Evolutionary conservation across 2,888 invertebrate genomes (phyloP).

Genomic region (Dryadula phaetusa): DNA sequence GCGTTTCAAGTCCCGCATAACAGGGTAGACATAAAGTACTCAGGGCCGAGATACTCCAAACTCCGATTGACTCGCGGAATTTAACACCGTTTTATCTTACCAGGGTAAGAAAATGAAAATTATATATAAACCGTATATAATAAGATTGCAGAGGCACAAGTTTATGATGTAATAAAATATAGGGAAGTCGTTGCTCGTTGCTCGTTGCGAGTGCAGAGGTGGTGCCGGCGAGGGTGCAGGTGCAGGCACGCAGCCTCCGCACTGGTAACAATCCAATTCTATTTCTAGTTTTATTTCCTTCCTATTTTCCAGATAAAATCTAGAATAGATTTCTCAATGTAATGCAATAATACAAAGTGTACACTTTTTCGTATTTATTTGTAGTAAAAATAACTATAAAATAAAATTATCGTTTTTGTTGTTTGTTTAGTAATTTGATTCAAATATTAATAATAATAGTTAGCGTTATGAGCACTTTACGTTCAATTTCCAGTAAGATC

Average conservation of each 20-base stretch:
- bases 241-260: neutral
- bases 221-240: neutral
- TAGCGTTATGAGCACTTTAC: no score
- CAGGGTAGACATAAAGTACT: no score
- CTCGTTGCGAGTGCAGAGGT: neutral
- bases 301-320: conserved; percentile 1
- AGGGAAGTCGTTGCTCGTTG: no score
- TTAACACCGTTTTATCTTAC: no score
- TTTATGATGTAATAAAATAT: conserved; percentile 11
- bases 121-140: neutral
- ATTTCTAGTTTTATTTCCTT: neutral
- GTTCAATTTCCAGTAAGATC: no score
- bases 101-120: no score
- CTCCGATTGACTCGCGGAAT: no score
- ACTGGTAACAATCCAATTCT: neutral
- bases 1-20: no score
- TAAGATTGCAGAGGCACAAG: neutral
- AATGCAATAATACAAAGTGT: neutral
- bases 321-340: neutral
- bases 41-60: no score
- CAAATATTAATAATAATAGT: no score
- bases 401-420: no score
- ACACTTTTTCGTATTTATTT: neutral
- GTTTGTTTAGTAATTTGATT: no score
- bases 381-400: neutral